Conservation (phyloP, 2,888 invertebrate genomes). For the Drosophila neoperkinsi region DNA sequence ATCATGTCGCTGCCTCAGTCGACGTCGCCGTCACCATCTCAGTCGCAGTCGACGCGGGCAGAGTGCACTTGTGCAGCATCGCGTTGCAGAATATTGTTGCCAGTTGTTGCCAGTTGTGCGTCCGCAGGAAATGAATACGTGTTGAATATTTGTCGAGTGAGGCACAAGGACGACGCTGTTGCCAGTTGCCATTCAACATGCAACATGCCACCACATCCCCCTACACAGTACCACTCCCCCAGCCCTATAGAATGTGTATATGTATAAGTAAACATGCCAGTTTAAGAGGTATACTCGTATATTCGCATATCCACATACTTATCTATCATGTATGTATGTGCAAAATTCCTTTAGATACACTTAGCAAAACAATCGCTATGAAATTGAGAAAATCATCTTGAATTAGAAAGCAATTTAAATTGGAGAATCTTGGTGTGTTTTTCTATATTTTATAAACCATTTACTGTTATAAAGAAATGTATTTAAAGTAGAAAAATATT, state of each 20-base stretch:
- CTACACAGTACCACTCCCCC: not conserved
- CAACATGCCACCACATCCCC: constrained; percentile 8
- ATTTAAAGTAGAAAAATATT: not conserved
- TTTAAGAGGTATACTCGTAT: constrained; percentile 30
- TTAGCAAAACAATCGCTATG: not conserved
- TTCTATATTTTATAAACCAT: not conserved
- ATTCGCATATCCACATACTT: constrained; percentile 19
- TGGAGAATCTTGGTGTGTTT: not conserved
- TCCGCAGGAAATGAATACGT: constrained; percentile 82
- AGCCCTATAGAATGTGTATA: not conserved
- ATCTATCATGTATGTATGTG: constrained; percentile 28
- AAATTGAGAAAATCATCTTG: not conserved
- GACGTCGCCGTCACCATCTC: not conserved
- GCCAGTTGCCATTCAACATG: constrained; percentile 36
- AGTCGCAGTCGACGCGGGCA: constrained; percentile 28
- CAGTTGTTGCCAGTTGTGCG: constrained; percentile 78
- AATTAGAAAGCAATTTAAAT: not conserved
- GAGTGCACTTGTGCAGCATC: constrained; percentile 71
- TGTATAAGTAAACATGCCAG: constrained; percentile 44
- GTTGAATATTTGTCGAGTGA: constrained; percentile 80
- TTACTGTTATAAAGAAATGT: not conserved
- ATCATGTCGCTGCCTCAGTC: constrained; percentile 59
- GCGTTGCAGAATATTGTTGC: constrained; percentile 67
- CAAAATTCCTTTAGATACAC: not conserved
- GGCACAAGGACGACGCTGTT: constrained; percentile 67